Evolutionary conservation across 2,888 invertebrate species (phyloP).

Genomic region (Caenorhabditis sulstoni): DNA sequence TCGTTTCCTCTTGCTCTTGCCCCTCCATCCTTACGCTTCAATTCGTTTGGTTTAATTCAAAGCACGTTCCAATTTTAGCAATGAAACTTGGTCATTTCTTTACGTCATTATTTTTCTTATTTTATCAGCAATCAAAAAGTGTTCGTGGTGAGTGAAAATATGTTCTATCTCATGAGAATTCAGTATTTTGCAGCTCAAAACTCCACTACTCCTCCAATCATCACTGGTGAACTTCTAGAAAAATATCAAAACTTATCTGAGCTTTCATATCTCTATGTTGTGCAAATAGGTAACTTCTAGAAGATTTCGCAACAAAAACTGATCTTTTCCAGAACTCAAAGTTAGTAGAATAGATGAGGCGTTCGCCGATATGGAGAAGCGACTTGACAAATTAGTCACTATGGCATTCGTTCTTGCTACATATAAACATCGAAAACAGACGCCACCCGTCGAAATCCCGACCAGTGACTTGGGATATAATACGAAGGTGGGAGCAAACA

Average conservation of each 20-base stretch:
- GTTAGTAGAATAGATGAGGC: conserved; percentile 39
- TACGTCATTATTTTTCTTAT: not conserved
- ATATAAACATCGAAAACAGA: conserved; percentile 52
- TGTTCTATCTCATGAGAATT: not conserved
- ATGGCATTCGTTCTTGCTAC: conserved; percentile 38
- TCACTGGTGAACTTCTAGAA: conserved; percentile 13
- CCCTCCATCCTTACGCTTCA: conserved; percentile 6
- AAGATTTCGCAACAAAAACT: not conserved
- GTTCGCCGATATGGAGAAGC: conserved; percentile 33
- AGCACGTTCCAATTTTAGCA: conserved; percentile 21
- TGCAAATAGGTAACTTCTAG: conserved; percentile 44
- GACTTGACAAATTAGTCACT: conserved; percentile 38
- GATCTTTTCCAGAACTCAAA: conserved; percentile 42
- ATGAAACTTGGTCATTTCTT: not conserved
- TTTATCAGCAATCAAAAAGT: conserved; percentile 12
- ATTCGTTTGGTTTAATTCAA: conserved; percentile 17
- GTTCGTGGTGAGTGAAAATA: not conserved
- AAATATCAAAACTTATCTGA: conserved; percentile 41
- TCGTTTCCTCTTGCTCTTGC: not conserved
- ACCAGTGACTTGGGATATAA: conserved; percentile 15
- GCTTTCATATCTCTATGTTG: conserved; percentile 37
- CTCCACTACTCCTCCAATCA: not conserved
- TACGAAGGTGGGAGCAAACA: conserved; percentile 43
- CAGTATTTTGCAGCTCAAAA: not conserved
- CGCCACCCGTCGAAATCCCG: conserved; percentile 34